Conservation (phyloP, 2,113 vertebrate species). For the Aegypius monachus region DNA sequence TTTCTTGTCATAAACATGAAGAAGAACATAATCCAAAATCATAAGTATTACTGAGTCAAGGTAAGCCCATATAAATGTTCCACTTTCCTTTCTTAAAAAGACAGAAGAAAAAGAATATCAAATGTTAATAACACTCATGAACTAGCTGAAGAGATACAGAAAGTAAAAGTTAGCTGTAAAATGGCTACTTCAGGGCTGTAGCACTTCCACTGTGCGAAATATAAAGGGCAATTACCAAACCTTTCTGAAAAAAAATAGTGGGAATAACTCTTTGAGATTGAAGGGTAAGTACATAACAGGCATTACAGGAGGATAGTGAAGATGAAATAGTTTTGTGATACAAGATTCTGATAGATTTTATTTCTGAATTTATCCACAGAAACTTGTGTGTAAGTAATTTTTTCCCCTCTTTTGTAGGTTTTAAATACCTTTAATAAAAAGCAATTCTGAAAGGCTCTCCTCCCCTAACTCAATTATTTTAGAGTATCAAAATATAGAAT, state of each 20-base stretch:
- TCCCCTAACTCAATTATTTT: background rate
- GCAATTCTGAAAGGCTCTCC: background rate
- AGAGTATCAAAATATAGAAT: background rate
- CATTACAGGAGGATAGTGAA: background rate
- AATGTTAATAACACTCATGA: constrained; percentile 1
- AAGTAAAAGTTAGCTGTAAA: constrained; percentile 24
- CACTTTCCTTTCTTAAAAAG: background rate
- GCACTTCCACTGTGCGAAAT: background rate
- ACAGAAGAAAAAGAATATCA: background rate
- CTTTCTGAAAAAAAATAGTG: background rate
- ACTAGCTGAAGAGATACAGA: background rate
- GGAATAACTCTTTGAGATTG: background rate
- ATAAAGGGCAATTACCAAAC: background rate
- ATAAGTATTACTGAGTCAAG: background rate
- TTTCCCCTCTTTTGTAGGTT: background rate
- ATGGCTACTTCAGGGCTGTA: constrained; percentile 5
- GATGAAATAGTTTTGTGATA: background rate
- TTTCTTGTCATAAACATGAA: background rate
- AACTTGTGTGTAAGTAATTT: background rate
- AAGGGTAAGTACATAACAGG: background rate
- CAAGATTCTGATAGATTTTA: background rate
- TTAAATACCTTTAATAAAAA: background rate
- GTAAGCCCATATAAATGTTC: background rate
- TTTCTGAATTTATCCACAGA: constrained; percentile 10
- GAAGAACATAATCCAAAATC: background rate